These are phyloP conservation scores for Alcedo atthis DNA, from an alignment of 2,797 vertebrate species.

Conservation along the genomic window DNA sequence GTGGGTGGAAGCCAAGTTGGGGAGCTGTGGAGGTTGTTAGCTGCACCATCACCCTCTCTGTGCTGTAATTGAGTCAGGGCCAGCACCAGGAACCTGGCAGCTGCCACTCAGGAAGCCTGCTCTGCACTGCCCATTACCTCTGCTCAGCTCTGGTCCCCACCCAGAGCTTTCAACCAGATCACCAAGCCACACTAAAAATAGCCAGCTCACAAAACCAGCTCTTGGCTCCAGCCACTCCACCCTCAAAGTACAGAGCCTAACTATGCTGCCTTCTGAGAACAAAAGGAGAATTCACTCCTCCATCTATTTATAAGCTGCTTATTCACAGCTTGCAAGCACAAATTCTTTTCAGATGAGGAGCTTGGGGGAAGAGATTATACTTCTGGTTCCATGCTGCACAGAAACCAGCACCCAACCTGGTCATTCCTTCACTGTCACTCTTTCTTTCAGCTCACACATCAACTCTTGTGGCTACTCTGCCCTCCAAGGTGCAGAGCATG, in stretches of 20 bases:
- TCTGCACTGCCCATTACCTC: constrained; percentile 27
- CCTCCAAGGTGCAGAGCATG: neutral
- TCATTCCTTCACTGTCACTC: neutral
- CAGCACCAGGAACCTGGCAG: neutral
- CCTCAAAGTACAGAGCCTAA: constrained; percentile 34
- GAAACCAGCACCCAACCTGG: neutral
- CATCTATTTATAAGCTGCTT: constrained; percentile 60
- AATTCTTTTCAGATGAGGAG: constrained; percentile 43
- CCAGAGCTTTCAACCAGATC: constrained; percentile 37
- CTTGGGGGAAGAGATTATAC: neutral
- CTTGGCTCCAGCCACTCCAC: constrained; percentile 20
- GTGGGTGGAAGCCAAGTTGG: neutral
- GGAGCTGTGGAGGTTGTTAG: neutral
- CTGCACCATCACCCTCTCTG: neutral
- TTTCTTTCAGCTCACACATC: neutral
- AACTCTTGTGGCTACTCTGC: neutral
- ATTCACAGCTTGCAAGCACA: constrained; percentile 55
- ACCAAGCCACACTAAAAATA: constrained; percentile 55
- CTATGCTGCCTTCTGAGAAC: constrained; percentile 26
- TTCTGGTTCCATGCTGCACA: neutral
- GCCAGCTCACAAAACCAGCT: constrained; percentile 47
- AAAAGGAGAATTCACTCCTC: constrained; percentile 55
- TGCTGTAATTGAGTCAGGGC: neutral
- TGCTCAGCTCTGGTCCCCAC: neutral
- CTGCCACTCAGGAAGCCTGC: neutral